These are phyloP conservation scores for Drosophila rubida DNA, from an alignment of 2,888 invertebrate species.

Conservation along the genomic window DNA sequence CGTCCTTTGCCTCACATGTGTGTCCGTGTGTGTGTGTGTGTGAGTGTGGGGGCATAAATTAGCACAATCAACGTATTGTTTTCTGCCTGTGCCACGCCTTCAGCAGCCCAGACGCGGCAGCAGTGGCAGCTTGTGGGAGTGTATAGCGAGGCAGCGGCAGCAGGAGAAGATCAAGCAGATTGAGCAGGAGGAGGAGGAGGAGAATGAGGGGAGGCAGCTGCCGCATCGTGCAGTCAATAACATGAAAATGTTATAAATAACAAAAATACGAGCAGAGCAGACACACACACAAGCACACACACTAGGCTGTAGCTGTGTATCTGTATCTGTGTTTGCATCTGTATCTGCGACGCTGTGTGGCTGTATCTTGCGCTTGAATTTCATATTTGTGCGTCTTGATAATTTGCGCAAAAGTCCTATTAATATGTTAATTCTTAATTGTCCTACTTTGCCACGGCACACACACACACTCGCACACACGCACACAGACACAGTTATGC, in stretches of 20 bases:
- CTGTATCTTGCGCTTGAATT: constrained; percentile 34
- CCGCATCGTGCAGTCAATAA: constrained; percentile 70
- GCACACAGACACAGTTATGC: constrained; percentile 29
- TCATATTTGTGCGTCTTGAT: constrained; percentile 71
- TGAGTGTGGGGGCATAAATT: constrained; percentile 68
- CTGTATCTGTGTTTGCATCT: constrained; percentile 22
- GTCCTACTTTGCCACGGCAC: constrained; percentile 60
- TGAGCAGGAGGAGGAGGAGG: too few relatives aligned
- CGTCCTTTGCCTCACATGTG: constrained; percentile 47
- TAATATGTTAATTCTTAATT: constrained; percentile 81
- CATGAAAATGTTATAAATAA: constrained; percentile 78
- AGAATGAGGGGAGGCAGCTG: constrained; percentile 22
- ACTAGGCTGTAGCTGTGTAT: constrained; percentile 36
- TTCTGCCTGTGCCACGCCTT: constrained; percentile 61
- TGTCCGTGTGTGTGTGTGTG: constrained; percentile 10
- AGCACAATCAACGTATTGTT: constrained; percentile 81
- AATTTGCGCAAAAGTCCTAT: constrained; percentile 81
- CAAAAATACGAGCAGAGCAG: constrained; percentile 65
- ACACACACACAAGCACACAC: constrained; percentile 14
- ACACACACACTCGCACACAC: constrained; percentile 23
- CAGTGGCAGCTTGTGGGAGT: constrained; percentile 11
- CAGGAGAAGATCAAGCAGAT: background rate
- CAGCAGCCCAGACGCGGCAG: constrained; percentile 11
- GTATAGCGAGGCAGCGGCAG: too few relatives aligned
- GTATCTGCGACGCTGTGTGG: constrained; percentile 12